Evolutionary conservation across 35 echinoderm and acorn worm species (phyloP).

Genomic region (Eucidaris tribuloides): DNA sequence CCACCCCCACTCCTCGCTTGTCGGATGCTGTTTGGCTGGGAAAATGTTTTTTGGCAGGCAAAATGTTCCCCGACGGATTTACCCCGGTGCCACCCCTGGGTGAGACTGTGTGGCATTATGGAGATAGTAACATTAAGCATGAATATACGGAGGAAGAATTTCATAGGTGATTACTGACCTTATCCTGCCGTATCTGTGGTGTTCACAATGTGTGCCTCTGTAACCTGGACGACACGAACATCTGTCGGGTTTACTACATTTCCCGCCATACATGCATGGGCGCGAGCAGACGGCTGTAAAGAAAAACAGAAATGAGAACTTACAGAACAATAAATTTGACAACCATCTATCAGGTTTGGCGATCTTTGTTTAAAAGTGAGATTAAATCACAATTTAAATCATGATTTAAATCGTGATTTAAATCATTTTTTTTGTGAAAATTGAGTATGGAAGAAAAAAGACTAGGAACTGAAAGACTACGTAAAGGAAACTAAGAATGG

Average conservation of each 20-base stretch:
- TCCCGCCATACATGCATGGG: slow-evolving; percentile 86
- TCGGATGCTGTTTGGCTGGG: too few relatives aligned
- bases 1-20: too few relatives aligned
- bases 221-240: slow-evolving; percentile 66
- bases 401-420: neutral
- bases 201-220: slow-evolving; percentile 61
- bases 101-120: too few relatives aligned
- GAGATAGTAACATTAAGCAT: too few relatives aligned
- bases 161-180: slow-evolving; percentile 9
- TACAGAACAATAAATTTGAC: neutral
- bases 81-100: too few relatives aligned
- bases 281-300: slow-evolving; percentile 69
- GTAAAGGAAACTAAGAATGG: neutral
- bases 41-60: too few relatives aligned
- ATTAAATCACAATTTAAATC: neutral
- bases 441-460: neutral
- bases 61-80: too few relatives aligned
- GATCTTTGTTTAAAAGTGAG: neutral
- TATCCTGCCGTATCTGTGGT: neutral
- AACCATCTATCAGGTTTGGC: neutral
- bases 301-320: slow-evolving; percentile 8
- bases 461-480: neutral
- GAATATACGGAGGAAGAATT: too few relatives aligned
- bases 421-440: neutral
- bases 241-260: slow-evolving; percentile 49